Base-by-base conservation (phyloP, 1,140 invertebrate genomes). In the Bombus picipes region DNA sequence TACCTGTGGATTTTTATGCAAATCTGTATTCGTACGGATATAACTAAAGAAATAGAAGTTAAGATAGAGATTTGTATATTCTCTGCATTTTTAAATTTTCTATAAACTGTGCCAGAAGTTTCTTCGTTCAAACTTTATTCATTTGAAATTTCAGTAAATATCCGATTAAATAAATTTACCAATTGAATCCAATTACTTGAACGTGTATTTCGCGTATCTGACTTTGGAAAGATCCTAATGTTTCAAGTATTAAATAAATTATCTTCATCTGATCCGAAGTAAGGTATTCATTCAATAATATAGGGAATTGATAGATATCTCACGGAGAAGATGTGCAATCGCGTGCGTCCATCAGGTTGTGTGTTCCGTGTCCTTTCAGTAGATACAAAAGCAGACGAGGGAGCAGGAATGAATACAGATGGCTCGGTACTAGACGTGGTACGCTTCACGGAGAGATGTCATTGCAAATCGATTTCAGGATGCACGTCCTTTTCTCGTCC, bases 401-500 rank as follows among this genome's bases (percentile, higher is more conserved):
- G 59, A 41, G 18, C 39, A 79, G 39, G 77, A 79, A 68, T 47
- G 77, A 79, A 79, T 79, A 79, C 62, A 79, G 78, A 88, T 88
- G 78, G 83, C 66, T 25, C 68, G 47, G n/a, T 53, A 57, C 4
- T 57, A 59, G 74, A 43, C 68, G n/a, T 28, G 34, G 34, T 68
- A 41, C 41, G 77, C 70, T 71, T 75, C 83, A 86, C 41, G 78
- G 73, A 76, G 79, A 85, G 83, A 70, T 72, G 73, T 53, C 75
- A 76, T 73, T 66, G 87, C 73, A 75, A 72, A 88, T 88, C 87
- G 87, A 88, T 88, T 86, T 68, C 32, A 39, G 41, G 59, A 81
- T 66, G 41, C 59, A 18, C 43, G 37, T 68, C 9, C 37, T 59
- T 25, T 37, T 32, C 8, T 47, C n/a, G n/a, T n/a, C 39, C 75